Percentiles rank a stretch among this genome's conserved stretches.
These are phyloP conservation scores for Junonia oenone DNA, from an alignment of 2,888 invertebrate genomes.

Conservation along the genomic window DNA sequence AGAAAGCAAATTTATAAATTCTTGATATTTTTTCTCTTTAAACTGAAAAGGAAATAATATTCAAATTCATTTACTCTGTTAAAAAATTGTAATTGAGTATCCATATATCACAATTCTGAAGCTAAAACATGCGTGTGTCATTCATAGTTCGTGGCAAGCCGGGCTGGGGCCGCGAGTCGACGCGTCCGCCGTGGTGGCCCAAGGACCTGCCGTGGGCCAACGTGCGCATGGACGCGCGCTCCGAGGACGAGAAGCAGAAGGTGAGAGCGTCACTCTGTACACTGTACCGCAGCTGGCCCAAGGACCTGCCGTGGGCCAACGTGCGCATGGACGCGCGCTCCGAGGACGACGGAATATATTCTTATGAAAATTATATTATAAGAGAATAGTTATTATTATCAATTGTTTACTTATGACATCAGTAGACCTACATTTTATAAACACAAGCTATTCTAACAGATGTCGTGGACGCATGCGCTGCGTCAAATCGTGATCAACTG, in stretches of 20 bases:
- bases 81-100: too few species aligned
- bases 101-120: too few species aligned
- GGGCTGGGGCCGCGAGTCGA: conserved; percentile 98
- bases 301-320: conserved; percentile 98
- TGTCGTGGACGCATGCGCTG: conserved; percentile 98
- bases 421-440: too few species aligned
- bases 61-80: too few species aligned
- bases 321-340: conserved; percentile 97
- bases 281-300: conserved; percentile 84
- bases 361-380: too few species aligned
- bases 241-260: conserved; percentile 98
- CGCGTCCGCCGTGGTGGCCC: conserved; percentile 98
- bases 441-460: too few species aligned
- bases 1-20: too few species aligned
- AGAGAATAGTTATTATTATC: too few species aligned
- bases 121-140: too few species aligned
- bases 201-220: conserved; percentile 99
- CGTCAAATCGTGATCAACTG: conserved; percentile 98
- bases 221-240: conserved; percentile 97
- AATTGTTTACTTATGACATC: too few species aligned
- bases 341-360: conserved; percentile 84
- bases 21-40: too few species aligned
- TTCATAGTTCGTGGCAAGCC: conserved; percentile 92
- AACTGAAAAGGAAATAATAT: too few species aligned
- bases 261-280: conserved; percentile 75